Evolutionary conservation across 2,113 vertebrate species (phyloP).

Genomic region (Condylura cristata): DNA sequence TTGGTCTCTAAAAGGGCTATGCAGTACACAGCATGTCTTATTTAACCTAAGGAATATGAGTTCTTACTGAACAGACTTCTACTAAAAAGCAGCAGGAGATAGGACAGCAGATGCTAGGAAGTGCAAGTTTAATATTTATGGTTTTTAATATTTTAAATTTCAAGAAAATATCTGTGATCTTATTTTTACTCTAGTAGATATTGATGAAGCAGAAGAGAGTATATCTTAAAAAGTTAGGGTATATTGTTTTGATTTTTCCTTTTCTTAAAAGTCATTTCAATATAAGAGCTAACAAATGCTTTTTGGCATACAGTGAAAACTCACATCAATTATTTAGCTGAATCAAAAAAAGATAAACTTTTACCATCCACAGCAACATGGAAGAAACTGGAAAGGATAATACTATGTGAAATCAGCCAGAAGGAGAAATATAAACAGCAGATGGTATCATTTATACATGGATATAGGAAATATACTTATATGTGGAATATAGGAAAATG

Average conservation of each 20-base stretch:
- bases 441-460: too few species aligned
- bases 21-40: not conserved
- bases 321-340: conserved; percentile 20
- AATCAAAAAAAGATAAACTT: conserved; percentile 15
- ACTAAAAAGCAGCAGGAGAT: not conserved
- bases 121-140: not conserved
- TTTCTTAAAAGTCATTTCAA: not conserved
- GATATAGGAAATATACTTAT: too few species aligned
- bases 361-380: not conserved
- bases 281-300: not conserved
- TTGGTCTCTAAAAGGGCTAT: not conserved
- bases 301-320: conserved; percentile 23
- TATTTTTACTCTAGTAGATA: conserved; percentile 30
- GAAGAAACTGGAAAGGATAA: not conserved
- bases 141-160: not conserved
- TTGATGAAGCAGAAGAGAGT: not conserved
- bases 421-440: too few species aligned
- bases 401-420: too few species aligned
- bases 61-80: not conserved
- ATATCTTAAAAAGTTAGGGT: not conserved
- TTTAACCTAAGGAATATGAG: not conserved
- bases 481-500: too few species aligned
- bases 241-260: conserved; percentile 10
- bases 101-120: not conserved
- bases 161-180: not conserved